These are phyloP conservation scores for Donacobius atricapilla DNA, from an alignment of 2,113 vertebrate species.

Conservation along the genomic window DNA sequence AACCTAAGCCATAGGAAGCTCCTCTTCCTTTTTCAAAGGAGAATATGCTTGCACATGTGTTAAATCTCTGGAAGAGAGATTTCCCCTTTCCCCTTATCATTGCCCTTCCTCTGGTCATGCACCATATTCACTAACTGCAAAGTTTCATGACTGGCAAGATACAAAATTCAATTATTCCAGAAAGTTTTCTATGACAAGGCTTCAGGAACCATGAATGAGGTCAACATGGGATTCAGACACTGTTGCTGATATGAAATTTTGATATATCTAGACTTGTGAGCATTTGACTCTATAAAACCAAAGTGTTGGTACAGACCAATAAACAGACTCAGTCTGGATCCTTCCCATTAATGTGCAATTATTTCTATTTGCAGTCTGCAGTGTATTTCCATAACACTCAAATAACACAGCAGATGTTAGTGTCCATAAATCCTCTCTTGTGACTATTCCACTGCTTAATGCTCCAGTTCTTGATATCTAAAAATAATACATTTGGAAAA, in stretches of 20 bases:
- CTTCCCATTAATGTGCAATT: not conserved
- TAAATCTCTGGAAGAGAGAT: not conserved
- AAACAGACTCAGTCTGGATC: not conserved
- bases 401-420: not conserved
- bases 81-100: not conserved
- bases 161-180: not conserved
- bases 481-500: not conserved
- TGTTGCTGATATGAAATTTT: not conserved
- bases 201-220: not conserved
- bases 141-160: not conserved
- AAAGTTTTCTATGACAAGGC: not conserved
- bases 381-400: not conserved
- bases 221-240: not conserved
- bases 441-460: not conserved
- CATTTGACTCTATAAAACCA: not conserved
- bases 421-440: not conserved
- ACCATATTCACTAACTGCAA: too few species aligned
- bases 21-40: not conserved
- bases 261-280: not conserved
- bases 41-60: not conserved
- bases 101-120: not conserved
- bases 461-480: not conserved
- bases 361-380: not conserved
- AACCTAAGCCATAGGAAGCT: not conserved
- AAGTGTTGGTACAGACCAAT: not conserved